Evolutionary conservation across 2,888 invertebrate genomes (phyloP).

Genomic region (Tachina lurida): DNA sequence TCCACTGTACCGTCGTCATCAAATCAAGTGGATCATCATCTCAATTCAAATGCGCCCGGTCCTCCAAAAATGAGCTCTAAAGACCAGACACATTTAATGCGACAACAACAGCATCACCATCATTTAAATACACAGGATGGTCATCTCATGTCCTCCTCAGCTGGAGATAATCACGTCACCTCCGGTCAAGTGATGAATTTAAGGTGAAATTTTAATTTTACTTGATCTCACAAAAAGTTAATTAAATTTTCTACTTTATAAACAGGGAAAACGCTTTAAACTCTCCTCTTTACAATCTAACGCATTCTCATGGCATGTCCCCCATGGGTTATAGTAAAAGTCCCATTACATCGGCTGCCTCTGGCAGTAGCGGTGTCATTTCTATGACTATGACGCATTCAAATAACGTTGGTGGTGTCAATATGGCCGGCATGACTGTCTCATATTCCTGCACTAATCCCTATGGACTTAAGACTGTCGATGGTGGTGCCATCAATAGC

Average conservation of each 20-base stretch:
- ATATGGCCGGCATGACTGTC: conserved; percentile 64
- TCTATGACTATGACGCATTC: conserved; percentile 63
- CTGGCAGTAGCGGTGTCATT: conserved; percentile 71
- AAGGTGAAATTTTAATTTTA: conserved; percentile 74
- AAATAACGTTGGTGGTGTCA: conserved; percentile 64
- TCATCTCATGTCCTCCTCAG: conserved; percentile 63
- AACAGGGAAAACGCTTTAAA: conserved; percentile 81
- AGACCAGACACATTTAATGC: conserved; percentile 80
- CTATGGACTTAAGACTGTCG: conserved; percentile 81
- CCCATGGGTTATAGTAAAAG: conserved; percentile 82
- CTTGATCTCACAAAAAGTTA: background rate
- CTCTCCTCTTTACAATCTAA: conserved; percentile 82
- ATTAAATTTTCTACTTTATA: conserved; percentile 22
- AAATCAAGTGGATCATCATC: conserved; percentile 81
- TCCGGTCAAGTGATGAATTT: conserved; percentile 78
- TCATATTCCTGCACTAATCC: conserved; percentile 81
- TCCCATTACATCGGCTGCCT: conserved; percentile 76
- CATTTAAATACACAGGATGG: conserved; percentile 67
- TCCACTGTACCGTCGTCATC: conserved; percentile 76
- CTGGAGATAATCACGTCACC: conserved; percentile 73
- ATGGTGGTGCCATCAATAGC: conserved; percentile 75
- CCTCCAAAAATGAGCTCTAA: conserved; percentile 84
- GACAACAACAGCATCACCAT: conserved; percentile 73
- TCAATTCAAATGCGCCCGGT: conserved; percentile 82
- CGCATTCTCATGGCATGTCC: conserved; percentile 82